Evolutionary conservation across 2,113 vertebrate species (phyloP), one percentile per base, ranked within the genome.

Genomic region (Ciconia stormi): DNA sequence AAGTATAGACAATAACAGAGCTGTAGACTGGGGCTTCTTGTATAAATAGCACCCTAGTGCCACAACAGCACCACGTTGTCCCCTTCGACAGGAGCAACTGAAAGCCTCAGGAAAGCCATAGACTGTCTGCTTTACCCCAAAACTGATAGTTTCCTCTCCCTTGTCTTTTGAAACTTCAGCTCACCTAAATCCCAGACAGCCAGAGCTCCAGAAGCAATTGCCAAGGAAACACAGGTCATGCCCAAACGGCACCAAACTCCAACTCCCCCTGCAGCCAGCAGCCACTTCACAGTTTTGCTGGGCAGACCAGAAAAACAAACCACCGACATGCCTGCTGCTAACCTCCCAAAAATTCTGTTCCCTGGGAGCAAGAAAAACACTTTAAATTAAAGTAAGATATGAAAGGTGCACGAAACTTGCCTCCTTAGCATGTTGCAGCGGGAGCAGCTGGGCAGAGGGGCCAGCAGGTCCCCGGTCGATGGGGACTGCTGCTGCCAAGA

Each of bases 391-490:
- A 73, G 70, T 22, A 46, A 87, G 66, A 66, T 36, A n/a, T 6
- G n/a, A 50, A 84, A 66, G 13, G 16, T 20, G 42, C 22, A 30
- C 30, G 69, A 25, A 90, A 97, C 97, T 98, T 98, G 96, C 96
- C 96, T 97, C 77, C 66, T 83, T 44, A 94, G 80, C 92, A 96
- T 95, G 83, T 93, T 63, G 58, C 72, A 40, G 71, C 70, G 73
- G 89, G 67, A 87, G 85, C 73, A 93, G 93, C 66, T 40, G 23
- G 70, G 78, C 95, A 94, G 96, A 89, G 53, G 58, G 55, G 86
- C 62, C 50, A 50, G 42, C 13, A 1, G 11, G n/a, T 74, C 27
- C 13, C 40, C 1, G 0, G 18, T 27, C 26, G 21, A 69, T 72
- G 61, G 82, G 47, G 21, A 86, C 30, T 0, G 65, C 78, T 42